Conservation (phyloP, 2,113 vertebrate genomes). For the Colossoma macropomum region DNA sequence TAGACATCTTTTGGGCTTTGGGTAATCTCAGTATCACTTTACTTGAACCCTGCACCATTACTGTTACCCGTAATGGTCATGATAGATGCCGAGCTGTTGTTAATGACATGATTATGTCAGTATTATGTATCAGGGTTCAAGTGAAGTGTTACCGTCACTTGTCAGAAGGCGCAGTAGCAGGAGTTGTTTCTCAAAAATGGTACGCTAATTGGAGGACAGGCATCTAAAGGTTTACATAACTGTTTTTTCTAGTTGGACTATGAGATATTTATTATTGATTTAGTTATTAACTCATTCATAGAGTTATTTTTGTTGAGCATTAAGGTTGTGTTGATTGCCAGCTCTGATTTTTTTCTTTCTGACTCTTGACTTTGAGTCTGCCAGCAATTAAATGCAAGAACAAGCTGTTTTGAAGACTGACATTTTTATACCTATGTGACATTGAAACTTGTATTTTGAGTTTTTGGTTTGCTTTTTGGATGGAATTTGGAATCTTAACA, state of each 20-base stretch:
- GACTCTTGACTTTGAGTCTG: background rate
- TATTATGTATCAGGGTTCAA: too few species aligned
- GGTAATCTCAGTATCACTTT: background rate
- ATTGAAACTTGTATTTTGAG: background rate
- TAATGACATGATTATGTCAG: too few species aligned
- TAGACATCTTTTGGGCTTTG: background rate
- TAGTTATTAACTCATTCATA: background rate
- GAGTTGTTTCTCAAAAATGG: background rate
- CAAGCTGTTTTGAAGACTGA: background rate
- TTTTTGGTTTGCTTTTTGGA: background rate
- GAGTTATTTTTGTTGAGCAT: background rate
- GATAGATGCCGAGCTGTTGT: too few species aligned
- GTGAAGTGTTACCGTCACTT: too few species aligned
- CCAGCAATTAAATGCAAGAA: background rate
- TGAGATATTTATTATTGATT: slow-evolving; percentile 1
- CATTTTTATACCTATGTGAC: background rate
- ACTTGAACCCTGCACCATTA: too few species aligned
- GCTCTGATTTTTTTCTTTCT: background rate
- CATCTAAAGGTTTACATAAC: slow-evolving; percentile 26
- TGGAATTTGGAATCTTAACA: background rate
- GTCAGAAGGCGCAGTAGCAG: background rate
- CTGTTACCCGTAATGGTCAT: too few species aligned
- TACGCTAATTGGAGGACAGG: background rate
- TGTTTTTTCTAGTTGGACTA: background rate
- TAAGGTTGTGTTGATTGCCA: background rate